Evolutionary conservation across 2,888 invertebrate species (phyloP), one percentile per base, ranked within the genome.

Genomic region (Aelia acuminata): DNA sequence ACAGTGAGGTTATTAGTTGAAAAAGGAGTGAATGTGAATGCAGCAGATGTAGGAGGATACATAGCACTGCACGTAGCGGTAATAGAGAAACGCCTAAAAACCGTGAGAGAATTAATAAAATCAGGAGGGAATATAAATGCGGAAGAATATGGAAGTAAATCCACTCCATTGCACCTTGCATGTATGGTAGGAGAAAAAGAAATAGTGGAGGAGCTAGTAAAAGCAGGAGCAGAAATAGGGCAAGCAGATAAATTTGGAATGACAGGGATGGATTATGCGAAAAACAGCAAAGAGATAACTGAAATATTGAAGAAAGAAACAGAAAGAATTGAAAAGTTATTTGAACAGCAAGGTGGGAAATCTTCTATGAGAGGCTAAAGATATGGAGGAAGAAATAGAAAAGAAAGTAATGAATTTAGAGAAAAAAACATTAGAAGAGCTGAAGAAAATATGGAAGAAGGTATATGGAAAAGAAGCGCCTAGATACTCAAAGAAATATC

Each of bases 1-100:
- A 50, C 50, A 50, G n/a, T 50, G 50, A 50, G 50, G 50, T 50
- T 50, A 50, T 50, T 50, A 50, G 50, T 50, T 50, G 50, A 50
- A 50, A 50, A 50, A 50, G 50, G 50, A 50, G 50, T 50, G 50
- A 50, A 50, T 50, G 50, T 50, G 50, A 50, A 50, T 50, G 50
- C 50, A 50, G 50, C 50, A 50, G 50, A 50, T 50, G 50, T 50
- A 50, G 50, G 18, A 50, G 50, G 50, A 50, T 50, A 50, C 50
- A 50, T 18, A 50, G 50, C 50, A 50, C 50, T 50, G 50, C 50
- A 50, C 50, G 13, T 50, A 50, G 50, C 50, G 50, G 50, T 50
- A 50, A 50, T 18, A 18, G 50, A 50, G 50, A 50, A 50, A 50
- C 50, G 18, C 18, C 50, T 50, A 50, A 18, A 50, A 50, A 50